Conservation (phyloP, 2,888 invertebrate genomes). For the Drosophila greeni region DNA sequence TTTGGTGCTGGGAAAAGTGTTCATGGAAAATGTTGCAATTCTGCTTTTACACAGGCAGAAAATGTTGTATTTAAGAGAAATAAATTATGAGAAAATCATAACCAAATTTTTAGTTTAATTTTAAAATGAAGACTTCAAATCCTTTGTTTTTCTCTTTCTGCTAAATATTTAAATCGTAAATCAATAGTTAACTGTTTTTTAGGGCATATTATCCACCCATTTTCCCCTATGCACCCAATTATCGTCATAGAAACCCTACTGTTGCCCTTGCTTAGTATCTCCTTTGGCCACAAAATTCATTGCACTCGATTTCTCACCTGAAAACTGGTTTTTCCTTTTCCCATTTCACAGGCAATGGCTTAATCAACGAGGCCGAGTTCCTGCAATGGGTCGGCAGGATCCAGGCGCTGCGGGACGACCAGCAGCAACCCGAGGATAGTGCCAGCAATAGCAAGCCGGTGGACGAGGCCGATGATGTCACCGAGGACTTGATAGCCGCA, state of each 20-base stretch:
- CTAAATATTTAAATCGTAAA: not conserved
- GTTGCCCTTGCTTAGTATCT: slow-evolving; percentile 17
- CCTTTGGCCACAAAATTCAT: slow-evolving; percentile 5
- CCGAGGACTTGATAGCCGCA: slow-evolving; percentile 90
- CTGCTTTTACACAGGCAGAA: not conserved
- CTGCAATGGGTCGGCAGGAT: slow-evolving; percentile 88
- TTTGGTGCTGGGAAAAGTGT: slow-evolving; percentile 2
- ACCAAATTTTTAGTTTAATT: not conserved
- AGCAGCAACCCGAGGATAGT: slow-evolving; percentile 78
- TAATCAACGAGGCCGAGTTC: slow-evolving; percentile 88
- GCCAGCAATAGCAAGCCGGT: slow-evolving; percentile 73
- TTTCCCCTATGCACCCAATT: slow-evolving; percentile 1
- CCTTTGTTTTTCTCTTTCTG: not conserved
- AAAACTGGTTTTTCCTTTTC: not conserved
- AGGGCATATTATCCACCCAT: not conserved
- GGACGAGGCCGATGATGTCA: slow-evolving; percentile 82
- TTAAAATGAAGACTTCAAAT: no score
- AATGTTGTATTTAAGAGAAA: not conserved
- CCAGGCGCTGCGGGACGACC: slow-evolving; percentile 83
- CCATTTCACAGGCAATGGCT: slow-evolving; percentile 82
- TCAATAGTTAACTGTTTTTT: not conserved
- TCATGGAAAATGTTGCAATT: slow-evolving; percentile 11
- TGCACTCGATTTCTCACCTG: slow-evolving; percentile 1
- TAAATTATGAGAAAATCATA: not conserved
- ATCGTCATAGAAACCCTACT: slow-evolving; percentile 3